Base-by-base conservation (phyloP, 2,113 vertebrate species). In the Osmerus mordax region DNA sequence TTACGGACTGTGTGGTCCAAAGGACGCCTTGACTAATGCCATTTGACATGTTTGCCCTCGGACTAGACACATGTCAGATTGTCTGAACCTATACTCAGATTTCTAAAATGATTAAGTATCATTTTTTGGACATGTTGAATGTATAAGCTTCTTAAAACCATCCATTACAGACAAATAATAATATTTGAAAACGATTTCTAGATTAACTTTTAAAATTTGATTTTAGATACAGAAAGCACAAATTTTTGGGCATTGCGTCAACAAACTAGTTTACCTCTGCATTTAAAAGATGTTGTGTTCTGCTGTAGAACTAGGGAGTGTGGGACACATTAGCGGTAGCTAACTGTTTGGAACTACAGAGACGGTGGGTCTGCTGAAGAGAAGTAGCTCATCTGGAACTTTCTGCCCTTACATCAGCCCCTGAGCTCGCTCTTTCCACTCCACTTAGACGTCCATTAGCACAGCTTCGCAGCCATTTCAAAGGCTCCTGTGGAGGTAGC, bases 391-490 rank as follows among this genome's bases (percentile, higher is more conserved):
- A 3, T 18, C 56, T 32, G 55, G 32, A 18, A 28, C 11, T 29
- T 65, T 4, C 47, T 65, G 7, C 64, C n/a, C 64, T 65, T 19
- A 21, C 18, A 51, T 41, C 41, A 51, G 41, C 18, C 36, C 16
- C 64, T 51, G 32, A 51, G 64, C n/a, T 65, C 16, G 19, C 23
- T 12, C 15, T 53, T 18, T 32, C 65, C 36, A 51, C 16, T 66
- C 28, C 18, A 67, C 66, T 59, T 14, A 36, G 73, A 52, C 36
- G 25, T 25, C 28, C 47, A 55, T 55, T 56, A 65, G 52, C 41
- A 53, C 11, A 72, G 59, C 47, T 55, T 18, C 51, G 23, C n/a
- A 32, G 72, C 41, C 53, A 19, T 28, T 74, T 67, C 65, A 71
- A 76, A 80, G 25, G 21, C 21, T n/a, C 19, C 21, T 18, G 16